Evolutionary conservation across 2,113 vertebrate genomes (phyloP).

Genomic region (zebrafish (Danio rerio)): DNA sequence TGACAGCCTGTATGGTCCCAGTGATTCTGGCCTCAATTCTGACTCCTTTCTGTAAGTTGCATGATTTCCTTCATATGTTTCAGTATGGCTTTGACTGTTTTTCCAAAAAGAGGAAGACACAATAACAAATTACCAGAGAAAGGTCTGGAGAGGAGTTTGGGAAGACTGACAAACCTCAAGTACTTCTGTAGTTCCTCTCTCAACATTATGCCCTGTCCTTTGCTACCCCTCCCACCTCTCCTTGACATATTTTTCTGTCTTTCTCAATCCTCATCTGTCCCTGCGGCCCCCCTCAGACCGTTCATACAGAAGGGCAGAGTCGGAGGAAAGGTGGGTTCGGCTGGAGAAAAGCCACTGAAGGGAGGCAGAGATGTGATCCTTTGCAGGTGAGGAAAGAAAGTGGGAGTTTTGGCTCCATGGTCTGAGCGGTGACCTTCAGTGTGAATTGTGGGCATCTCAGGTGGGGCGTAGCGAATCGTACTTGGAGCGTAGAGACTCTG

Average conservation of each 20-base stretch:
- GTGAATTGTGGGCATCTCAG: slow-evolving; percentile 79
- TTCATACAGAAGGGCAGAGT: slow-evolving; percentile 82
- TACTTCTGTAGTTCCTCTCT: slow-evolving; percentile 16
- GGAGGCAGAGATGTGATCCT: slow-evolving; percentile 81
- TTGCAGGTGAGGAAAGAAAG: slow-evolving; percentile 88
- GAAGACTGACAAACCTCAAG: slow-evolving; percentile 51
- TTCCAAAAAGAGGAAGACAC: slow-evolving; percentile 73
- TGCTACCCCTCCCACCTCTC: not conserved
- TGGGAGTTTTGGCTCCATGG: slow-evolving; percentile 69
- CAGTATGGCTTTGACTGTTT: slow-evolving; percentile 81
- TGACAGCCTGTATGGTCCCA: not conserved
- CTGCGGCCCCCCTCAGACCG: slow-evolving; percentile 77
- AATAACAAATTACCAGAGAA: slow-evolving; percentile 62
- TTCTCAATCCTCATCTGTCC: slow-evolving; percentile 78
- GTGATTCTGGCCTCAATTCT: not conserved
- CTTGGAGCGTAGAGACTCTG: slow-evolving; percentile 86
- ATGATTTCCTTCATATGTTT: slow-evolving; percentile 76
- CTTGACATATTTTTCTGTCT: slow-evolving; percentile 5
- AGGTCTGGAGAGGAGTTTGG: slow-evolving; percentile 36
- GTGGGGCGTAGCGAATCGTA: slow-evolving; percentile 87
- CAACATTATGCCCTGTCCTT: slow-evolving; percentile 16
- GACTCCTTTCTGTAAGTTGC: slow-evolving; percentile 67
- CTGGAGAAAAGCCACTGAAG: slow-evolving; percentile 79
- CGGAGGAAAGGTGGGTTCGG: slow-evolving; percentile 77
- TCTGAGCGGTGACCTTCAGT: slow-evolving; percentile 67